These are phyloP conservation scores for Ridgeia piscesae DNA, from an alignment of 1,140 invertebrate species.

Conservation along the genomic window DNA sequence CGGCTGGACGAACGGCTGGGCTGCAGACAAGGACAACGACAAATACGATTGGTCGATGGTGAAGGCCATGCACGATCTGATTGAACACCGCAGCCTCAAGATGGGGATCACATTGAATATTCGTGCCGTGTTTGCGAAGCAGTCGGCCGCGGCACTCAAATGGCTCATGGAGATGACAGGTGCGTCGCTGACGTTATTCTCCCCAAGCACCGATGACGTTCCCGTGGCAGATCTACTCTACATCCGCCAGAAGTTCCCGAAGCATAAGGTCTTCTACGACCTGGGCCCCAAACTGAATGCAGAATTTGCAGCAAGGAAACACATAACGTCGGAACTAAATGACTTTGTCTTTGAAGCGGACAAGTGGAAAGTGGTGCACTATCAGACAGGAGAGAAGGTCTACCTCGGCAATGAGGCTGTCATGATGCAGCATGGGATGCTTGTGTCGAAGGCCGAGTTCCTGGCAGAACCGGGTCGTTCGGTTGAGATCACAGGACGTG, in stretches of 20 bases:
- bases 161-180: conserved; percentile 44
- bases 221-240: conserved; percentile 11
- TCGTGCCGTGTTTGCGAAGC: conserved; percentile 71
- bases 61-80: conserved; percentile 70
- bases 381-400: conserved; percentile 16
- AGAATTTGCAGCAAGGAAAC: neutral
- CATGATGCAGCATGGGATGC: conserved; percentile 20
- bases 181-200: conserved; percentile 16
- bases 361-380: conserved; percentile 17
- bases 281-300: neutral
- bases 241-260: conserved; percentile 18
- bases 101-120: conserved; percentile 81
- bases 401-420: conserved; percentile 23
- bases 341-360: neutral
- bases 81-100: conserved; percentile 63
- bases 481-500: conserved; percentile 12
- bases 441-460: conserved; percentile 9
- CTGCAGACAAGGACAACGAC: conserved; percentile 53
- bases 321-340: neutral
- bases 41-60: conserved; percentile 71
- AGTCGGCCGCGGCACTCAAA: conserved; percentile 61
- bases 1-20: conserved; percentile 82
- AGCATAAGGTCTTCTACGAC: conserved; percentile 22
- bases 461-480: neutral
- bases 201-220: conserved; percentile 13